These are phyloP conservation scores for Chroicocephalus ridibundus DNA, from an alignment of 2,113 vertebrate genomes.

Conservation along the genomic window DNA sequence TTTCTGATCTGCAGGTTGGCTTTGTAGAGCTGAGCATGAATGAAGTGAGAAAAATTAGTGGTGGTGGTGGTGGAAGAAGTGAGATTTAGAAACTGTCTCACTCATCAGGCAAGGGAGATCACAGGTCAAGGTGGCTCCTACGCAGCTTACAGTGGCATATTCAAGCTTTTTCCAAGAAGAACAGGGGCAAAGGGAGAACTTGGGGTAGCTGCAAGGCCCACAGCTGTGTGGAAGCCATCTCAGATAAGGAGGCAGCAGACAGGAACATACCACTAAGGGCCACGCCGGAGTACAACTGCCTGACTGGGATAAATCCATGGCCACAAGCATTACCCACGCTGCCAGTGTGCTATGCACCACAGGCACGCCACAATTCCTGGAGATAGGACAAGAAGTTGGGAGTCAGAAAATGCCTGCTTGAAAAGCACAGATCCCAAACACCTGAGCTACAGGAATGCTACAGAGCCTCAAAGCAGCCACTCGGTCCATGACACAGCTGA, in stretches of 20 bases:
- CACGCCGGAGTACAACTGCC: neutral
- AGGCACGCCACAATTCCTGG: neutral
- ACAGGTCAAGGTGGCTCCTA: neutral
- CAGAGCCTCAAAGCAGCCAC: neutral
- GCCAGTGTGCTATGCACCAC: neutral
- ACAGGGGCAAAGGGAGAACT: neutral
- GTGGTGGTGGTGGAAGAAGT: neutral
- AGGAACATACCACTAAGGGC: neutral
- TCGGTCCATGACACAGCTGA: accelerated
- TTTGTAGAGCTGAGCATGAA: neutral
- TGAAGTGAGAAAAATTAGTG: neutral
- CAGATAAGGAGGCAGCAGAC: neutral
- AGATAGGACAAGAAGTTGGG: neutral
- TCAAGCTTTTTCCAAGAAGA: neutral
- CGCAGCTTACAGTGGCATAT: neutral
- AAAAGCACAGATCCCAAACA: neutral
- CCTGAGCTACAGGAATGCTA: neutral
- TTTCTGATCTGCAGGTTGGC: neutral
- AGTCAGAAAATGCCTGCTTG: neutral
- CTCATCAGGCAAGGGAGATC: neutral
- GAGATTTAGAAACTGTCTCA: neutral
- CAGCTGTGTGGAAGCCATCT: neutral
- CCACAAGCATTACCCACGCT: neutral
- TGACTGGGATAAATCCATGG: neutral
- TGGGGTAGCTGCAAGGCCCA: neutral